Evolutionary conservation across 1,140 invertebrate species (phyloP), one percentile per base, ranked within the genome.

Genomic region (Hypsibius dujardini): DNA sequence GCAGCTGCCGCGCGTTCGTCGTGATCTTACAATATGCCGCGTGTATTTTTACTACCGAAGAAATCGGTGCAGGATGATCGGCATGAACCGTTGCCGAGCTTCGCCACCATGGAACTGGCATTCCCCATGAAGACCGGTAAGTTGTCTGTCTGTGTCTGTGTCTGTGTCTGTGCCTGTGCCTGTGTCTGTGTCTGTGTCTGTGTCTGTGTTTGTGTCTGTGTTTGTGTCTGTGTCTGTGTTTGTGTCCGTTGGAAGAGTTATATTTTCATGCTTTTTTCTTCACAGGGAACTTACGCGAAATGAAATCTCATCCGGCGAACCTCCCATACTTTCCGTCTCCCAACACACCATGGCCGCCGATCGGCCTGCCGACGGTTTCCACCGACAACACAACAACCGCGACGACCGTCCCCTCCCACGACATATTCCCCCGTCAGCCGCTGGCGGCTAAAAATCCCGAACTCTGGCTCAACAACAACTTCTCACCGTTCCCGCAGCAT

Each of bases 61-160:
- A 56, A 56, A 56, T 7, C 7, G 50, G 7, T 56, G 7, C 50
- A 56, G 7, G 7, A 56, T 56, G 50, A 7, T 56, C 7, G 7
- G n/a, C 7, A 56, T 7, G 50, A 42, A 3, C 42, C 62, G 7
- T 7, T n/a, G n/a, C 50, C n/a, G 50, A 42, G 42, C 45, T 42
- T 67, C 62, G 62, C 62, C 7, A 42, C 62, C 7, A 67, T 67
- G 62, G 62, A 67, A 42, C 62, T 67, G 42, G 62, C 62, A 3
- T 67, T 67, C 42, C 62, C 62, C 42, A 3, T 42, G 7, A 67
- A 67, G 45, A 67, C 7, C 7, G 62, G 62, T 67, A 67, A 67
- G 42, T 42, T n/a, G n/a, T n/a, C n/a, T n/a, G n/a, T n/a, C n/a
- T n/a, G n/a, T n/a, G n/a, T n/a, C n/a, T n/a, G n/a, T n/a, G n/a